Percentiles rank a stretch among this genome's conserved stretches.
Conservation (phyloP, 2,113 vertebrate genomes). For the Bostrychus sinensis region DNA sequence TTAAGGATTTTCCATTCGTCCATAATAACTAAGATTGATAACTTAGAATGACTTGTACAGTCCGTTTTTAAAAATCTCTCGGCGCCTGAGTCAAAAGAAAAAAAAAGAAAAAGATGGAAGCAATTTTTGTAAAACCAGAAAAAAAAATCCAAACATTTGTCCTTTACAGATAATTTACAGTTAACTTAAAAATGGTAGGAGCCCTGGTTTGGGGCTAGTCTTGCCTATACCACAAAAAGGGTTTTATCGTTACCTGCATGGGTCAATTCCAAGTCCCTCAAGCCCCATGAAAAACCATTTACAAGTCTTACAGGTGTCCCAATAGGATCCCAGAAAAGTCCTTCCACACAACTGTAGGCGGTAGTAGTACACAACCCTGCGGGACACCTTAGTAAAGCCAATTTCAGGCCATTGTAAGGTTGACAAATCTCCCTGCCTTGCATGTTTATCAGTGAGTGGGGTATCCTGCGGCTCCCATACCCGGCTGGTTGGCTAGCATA, state of each 20-base stretch:
- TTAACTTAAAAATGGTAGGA: conserved; percentile 83
- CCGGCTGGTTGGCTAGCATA: conserved; percentile 87
- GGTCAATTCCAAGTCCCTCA: conserved; percentile 55
- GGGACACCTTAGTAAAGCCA: conserved; percentile 69
- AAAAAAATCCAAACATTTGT: conserved; percentile 67
- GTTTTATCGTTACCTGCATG: conserved; percentile 60
- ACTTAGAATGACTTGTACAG: conserved; percentile 50
- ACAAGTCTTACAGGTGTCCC: conserved; percentile 60
- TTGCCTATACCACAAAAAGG: conserved; percentile 73
- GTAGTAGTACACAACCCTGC: conserved; percentile 71
- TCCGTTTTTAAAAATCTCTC: conserved; percentile 42
- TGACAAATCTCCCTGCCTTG: conserved; percentile 53
- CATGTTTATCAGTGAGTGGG: conserved; percentile 87
- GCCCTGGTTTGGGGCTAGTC: conserved; percentile 77
- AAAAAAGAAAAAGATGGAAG: conserved; percentile 68
- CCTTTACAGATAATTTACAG: conserved; percentile 79
- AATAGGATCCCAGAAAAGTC: conserved; percentile 74
- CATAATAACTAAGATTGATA: conserved; percentile 54
- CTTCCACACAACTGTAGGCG: conserved; percentile 79
- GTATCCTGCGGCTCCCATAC: conserved; percentile 90
- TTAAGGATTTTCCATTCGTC: conserved; percentile 60
- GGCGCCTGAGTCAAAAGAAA: conserved; percentile 48
- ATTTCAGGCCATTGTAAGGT: conserved; percentile 61
- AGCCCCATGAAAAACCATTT: conserved; percentile 58
- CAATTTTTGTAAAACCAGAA: conserved; percentile 72